Evolutionary conservation across 2,113 vertebrate genomes (phyloP), one percentile per base, ranked within the genome.

Genomic region (Hemiprocne comata): DNA sequence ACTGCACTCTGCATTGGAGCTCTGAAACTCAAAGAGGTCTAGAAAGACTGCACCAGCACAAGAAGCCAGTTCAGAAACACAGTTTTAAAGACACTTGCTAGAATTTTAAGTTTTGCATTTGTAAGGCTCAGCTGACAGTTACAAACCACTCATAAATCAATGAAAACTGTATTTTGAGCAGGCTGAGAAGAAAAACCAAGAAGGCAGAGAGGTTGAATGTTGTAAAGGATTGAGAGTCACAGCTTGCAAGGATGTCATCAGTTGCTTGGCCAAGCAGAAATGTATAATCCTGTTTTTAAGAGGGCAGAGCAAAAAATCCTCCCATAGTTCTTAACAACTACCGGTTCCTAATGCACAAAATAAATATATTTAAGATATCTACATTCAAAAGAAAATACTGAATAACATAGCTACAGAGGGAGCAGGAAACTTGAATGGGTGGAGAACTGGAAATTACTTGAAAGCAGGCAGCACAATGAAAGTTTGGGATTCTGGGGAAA

Each of bases 361-460:
- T 25, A 87, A 28, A 62, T 12, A 13, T 12, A 38, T 50, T 60
- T 19, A 24, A 67, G 18, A 34, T 28, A 62, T 2, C 40, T 64
- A 38, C 29, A 34, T 26, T 67, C 23, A 33, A 65, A 61, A 8
- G 3, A 70, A 34, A 25, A 62, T 23, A 18, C 48, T 24, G 48
- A 31, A 60, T 14, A 53, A 31, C 8, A 28, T 0, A 42, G 42
- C 51, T 11, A 21, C 0, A 66, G 58, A 60, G 24, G 12, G 48
- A 85, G 28, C 24, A 15, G 34, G 29, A 16, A 65, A 54, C 62
- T 7, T 57, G 50, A 44, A 69, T 1, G 20, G 21, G 14, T 53
- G 14, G 38, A 34, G 34, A 44, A 57, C 38, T 60, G 38, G 36
- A 60, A 46, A 64, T 42, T 18, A 48, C 29, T 34, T 57, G 29